Evolutionary conservation across 2,113 vertebrate species (phyloP).

Genomic region (Archilochus colubris): DNA sequence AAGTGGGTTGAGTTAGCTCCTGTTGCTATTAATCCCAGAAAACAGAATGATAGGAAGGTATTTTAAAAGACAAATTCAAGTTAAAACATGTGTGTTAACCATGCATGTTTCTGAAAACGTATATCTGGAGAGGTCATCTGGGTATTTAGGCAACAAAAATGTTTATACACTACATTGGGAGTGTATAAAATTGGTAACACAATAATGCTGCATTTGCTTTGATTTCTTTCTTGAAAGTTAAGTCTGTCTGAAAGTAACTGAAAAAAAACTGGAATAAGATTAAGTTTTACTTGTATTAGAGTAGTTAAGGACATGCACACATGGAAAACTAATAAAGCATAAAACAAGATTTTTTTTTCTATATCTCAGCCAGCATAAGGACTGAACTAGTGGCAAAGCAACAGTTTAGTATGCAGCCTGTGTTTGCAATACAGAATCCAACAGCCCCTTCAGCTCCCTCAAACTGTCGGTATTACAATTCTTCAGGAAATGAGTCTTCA

Average conservation of each 20-base stretch:
- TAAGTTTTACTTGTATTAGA: not conserved
- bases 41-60: not conserved
- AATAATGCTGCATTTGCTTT: not conserved
- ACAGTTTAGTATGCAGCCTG: not conserved
- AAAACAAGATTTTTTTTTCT: not conserved
- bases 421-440: not conserved
- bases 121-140: not conserved
- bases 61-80: not conserved
- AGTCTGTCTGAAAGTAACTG: not conserved
- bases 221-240: not conserved
- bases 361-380: not conserved
- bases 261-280: not conserved
- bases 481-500: not conserved
- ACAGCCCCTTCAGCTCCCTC: not conserved
- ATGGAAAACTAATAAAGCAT: not conserved
- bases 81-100: not conserved
- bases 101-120: not conserved
- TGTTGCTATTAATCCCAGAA: not conserved
- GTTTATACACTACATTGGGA: not conserved
- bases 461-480: accelerated
- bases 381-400: not conserved
- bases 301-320: not conserved
- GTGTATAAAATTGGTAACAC: not conserved
- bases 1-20: not conserved
- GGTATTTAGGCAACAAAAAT: not conserved